Evolutionary conservation across 2,888 invertebrate species (phyloP).

Genomic region (Odontothrips loti): DNA sequence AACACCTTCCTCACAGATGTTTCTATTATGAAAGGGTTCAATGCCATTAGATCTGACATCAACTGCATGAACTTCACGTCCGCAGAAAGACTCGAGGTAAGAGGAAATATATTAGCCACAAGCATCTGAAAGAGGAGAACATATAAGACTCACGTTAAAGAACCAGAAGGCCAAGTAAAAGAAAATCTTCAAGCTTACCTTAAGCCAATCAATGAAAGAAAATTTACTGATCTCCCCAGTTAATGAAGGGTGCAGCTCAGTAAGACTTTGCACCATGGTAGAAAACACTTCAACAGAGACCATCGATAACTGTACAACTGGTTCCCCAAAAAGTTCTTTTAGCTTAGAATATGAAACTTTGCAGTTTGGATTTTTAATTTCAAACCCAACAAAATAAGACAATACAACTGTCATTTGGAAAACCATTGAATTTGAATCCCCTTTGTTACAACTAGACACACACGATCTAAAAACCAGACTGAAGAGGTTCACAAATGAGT

Average conservation of each 20-base stretch:
- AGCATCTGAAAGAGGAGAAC: not conserved
- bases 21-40: not conserved
- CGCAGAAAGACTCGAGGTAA: not conserved
- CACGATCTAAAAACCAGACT: not conserved
- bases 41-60: not conserved
- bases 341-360: not conserved
- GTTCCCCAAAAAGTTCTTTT: not conserved
- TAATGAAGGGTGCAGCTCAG: not conserved
- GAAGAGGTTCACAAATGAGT: not conserved
- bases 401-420: not conserved
- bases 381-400: constrained; percentile 3
- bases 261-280: not conserved
- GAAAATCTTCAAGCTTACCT: not conserved
- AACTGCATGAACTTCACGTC: not conserved
- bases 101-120: not conserved
- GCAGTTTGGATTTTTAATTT: not conserved
- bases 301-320: not conserved
- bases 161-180: not conserved
- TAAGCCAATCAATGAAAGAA: not conserved
- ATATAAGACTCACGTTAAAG: not conserved
- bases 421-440: not conserved
- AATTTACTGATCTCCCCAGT: not conserved
- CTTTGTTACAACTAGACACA: not conserved
- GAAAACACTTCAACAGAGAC: not conserved
- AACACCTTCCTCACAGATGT: not conserved